Evolutionary conservation across 2,888 invertebrate species (phyloP), one percentile per base, ranked within the genome.

Genomic region (Octonoba sinensis): DNA sequence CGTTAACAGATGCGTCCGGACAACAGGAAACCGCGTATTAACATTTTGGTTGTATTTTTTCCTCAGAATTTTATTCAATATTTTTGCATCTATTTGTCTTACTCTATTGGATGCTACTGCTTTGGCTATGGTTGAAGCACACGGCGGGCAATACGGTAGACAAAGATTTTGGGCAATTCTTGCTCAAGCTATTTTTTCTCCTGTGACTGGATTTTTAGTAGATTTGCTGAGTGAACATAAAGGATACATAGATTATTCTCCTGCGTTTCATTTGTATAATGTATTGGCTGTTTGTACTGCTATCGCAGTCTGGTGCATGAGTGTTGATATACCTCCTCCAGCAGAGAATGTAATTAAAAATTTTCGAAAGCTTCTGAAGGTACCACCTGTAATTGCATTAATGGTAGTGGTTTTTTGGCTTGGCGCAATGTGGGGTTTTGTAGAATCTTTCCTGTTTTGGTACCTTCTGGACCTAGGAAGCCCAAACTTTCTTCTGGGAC

Each of bases 41-140:
- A 92, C 93, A 1, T 96, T 96, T 87, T 95, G 94, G 92, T 91
- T 93, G 82, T 96, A 96, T 87, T 95, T 96, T 87, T 89, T 93
- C 72, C 87, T 96, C 83, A 90, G 95, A 87, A 93, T 96, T 85
- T 89, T 95, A 86, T 95, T 93, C 0, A 94, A 94, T 46, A 93
- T 94, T 6, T 93, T 94, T 92, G 90, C 94, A 87, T 93, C 93
- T 6, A 95, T 95, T 44, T 93, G 94, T n/a, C 93, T 95, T 0
- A 94, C 94, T 15, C 93, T 96, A 74, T 93, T 95, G 92, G 96
- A 96, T 89, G 95, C 96, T 0, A 94, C 95, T 84, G 94, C 95
- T 0, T 89, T 96, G 83, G 94, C 93, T 15, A 93, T 95, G 92
- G 94, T 96, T 85, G 95, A 95, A 88, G 93, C 93, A 87, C 93